Conservation (phyloP, 64 coral and sea anemone species). For the Dendrophyllia cribrosa region DNA sequence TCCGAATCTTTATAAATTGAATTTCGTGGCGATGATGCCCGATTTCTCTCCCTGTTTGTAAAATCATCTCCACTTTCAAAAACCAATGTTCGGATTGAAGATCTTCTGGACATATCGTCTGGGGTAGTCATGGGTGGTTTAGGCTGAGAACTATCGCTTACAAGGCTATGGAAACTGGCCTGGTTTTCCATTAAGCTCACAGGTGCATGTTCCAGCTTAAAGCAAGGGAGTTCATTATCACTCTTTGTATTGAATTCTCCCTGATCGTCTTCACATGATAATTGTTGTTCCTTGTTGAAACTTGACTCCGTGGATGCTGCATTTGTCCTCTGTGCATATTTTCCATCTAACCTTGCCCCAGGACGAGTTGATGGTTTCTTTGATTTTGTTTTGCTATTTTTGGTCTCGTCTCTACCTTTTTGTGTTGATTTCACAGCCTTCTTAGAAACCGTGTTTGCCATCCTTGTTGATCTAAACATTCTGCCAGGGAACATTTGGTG, state of each 20-base stretch:
- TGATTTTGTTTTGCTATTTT: background rate
- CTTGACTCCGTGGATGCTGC: background rate
- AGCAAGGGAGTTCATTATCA: background rate
- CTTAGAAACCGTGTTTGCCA: background rate
- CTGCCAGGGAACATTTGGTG: background rate
- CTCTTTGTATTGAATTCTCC: background rate
- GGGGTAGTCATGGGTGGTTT: slow-evolving; percentile 22
- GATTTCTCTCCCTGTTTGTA: background rate
- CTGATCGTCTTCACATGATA: background rate
- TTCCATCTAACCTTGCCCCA: too few relatives aligned
- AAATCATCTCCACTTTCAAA: background rate
- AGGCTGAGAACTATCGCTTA: background rate
- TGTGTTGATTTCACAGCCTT: background rate
- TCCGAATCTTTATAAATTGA: background rate
- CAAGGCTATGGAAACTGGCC: background rate
- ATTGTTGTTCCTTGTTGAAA: background rate
- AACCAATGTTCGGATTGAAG: background rate
- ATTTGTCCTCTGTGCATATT: background rate
- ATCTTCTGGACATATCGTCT: background rate
- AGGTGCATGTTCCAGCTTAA: background rate
- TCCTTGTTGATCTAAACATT: background rate
- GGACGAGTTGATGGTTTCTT: background rate
- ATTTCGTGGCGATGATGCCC: background rate
- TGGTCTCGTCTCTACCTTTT: background rate
- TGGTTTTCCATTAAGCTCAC: background rate